Percentiles rank a stretch among this genome's conserved stretches.
phyloP scores from a whole-genome alignment of 2,113 vertebrate genomes.

The Haplochromis vanheusdeni region DNA sequence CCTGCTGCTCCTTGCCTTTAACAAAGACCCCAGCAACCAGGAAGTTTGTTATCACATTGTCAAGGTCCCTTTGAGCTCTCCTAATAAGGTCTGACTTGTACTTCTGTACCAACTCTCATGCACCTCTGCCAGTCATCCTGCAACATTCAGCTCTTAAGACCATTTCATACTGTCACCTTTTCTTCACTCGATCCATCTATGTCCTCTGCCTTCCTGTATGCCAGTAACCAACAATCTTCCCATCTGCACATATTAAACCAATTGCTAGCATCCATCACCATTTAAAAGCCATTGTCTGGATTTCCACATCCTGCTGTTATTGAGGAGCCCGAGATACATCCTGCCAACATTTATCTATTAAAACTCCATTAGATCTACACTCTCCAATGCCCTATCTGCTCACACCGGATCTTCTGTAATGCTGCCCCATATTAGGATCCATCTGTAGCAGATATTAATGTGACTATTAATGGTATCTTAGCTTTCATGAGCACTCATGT shows the following conservation, averaged over 20 bases:
- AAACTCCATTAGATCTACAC: constrained; percentile 46
- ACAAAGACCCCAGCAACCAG: neutral
- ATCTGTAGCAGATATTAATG: constrained; percentile 11
- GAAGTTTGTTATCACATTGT: constrained; percentile 24
- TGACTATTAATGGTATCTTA: neutral
- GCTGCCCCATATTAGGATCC: constrained; percentile 18
- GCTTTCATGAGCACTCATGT: neutral
- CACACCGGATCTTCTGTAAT: constrained; percentile 11
- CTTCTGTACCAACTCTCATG: neutral
- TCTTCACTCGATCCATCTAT: neutral
- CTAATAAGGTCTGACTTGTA: constrained; percentile 14
- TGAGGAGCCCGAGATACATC: constrained; percentile 34
- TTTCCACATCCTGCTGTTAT: constrained; percentile 55
- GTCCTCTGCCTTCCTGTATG: constrained; percentile 2
- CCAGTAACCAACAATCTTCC: constrained; percentile 9
- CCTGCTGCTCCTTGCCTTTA: neutral
- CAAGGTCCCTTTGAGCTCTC: constrained; percentile 7
- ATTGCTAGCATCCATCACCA: constrained; percentile 47
- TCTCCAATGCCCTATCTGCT: neutral
- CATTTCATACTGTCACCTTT: neutral
- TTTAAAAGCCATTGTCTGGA: constrained; percentile 52
- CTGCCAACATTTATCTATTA: constrained; percentile 62
- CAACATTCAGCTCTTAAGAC: neutral
- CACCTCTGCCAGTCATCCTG: neutral
- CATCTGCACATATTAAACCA: constrained; percentile 19